phyloP scores from a whole-genome alignment of 1,140 invertebrate genomes.

The Saxidomus purpurata region DNA sequence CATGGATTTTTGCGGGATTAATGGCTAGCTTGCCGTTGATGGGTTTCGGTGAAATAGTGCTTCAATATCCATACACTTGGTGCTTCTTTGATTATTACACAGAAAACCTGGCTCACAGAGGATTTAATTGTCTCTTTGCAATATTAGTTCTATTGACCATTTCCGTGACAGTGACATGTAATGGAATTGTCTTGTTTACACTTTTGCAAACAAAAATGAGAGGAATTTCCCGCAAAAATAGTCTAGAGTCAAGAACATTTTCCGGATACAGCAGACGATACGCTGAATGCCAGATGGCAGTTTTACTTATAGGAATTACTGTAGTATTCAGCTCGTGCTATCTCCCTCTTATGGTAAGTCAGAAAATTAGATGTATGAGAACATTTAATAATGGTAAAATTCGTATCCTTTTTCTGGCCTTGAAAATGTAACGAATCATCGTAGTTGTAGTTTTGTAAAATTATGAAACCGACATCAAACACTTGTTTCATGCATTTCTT shows the following conservation, averaged over 20 bases:
- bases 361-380: too few species aligned
- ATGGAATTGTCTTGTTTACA: slow-evolving; percentile 83
- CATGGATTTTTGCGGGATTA: slow-evolving; percentile 81
- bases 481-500: too few species aligned
- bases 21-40: slow-evolving; percentile 85
- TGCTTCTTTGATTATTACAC: slow-evolving; percentile 86
- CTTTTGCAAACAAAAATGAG: slow-evolving; percentile 79
- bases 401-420: too few species aligned
- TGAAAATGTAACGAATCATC: too few species aligned
- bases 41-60: slow-evolving; percentile 81
- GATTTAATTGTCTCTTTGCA: slow-evolving; percentile 82
- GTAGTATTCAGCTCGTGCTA: slow-evolving; percentile 86
- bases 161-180: slow-evolving; percentile 81
- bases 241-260: slow-evolving; percentile 70
- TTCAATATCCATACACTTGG: slow-evolving; percentile 86
- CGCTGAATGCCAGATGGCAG: slow-evolving; percentile 86
- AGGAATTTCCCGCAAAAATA: slow-evolving; percentile 68
- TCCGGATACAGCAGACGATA: slow-evolving; percentile 80
- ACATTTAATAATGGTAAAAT: too few species aligned
- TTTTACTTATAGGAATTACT: slow-evolving; percentile 86
- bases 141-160: slow-evolving; percentile 80
- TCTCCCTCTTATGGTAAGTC: slow-evolving; percentile 85
- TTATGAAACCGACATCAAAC: too few species aligned
- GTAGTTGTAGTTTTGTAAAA: too few species aligned
- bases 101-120: slow-evolving; percentile 68